phyloP scores from a whole-genome alignment of 2,113 vertebrate genomes.

The Hypanus sabinus region DNA sequence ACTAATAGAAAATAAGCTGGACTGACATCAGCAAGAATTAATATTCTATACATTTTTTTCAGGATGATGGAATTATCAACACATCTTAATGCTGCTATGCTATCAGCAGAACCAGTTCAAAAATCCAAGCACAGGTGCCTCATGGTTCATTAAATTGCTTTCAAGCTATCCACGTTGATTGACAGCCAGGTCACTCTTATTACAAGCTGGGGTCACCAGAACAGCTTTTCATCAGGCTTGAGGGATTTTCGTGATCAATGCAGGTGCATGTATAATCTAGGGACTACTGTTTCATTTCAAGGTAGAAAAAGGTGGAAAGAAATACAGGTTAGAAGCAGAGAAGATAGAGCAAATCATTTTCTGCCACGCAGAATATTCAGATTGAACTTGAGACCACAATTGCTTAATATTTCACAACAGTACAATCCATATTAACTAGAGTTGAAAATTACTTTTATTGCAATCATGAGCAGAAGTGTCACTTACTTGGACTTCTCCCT shows the following conservation, averaged over 20 bases:
- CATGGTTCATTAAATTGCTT: slow-evolving; percentile 32
- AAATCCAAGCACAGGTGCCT: slow-evolving; percentile 11
- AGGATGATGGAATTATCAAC: slow-evolving; percentile 26
- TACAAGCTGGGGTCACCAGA: slow-evolving; percentile 31
- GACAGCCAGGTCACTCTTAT: slow-evolving; percentile 33
- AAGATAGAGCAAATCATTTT: too few relatives aligned
- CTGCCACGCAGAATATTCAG: not conserved
- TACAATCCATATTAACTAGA: not conserved
- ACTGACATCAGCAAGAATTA: slow-evolving; percentile 13
- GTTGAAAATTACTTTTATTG: slow-evolving; percentile 15
- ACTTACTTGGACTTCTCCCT: not conserved
- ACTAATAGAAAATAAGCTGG: slow-evolving; percentile 17
- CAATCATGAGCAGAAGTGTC: not conserved
- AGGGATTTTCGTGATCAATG: slow-evolving; percentile 29
- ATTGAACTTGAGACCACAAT: not conserved
- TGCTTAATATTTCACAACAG: not conserved
- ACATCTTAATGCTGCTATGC: slow-evolving; percentile 34
- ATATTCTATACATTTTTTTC: slow-evolving; percentile 35
- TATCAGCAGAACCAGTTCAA: slow-evolving; percentile 29
- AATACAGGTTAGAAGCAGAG: not conserved
- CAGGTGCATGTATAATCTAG: slow-evolving; percentile 25
- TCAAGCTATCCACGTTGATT: slow-evolving; percentile 2
- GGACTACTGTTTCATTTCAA: not conserved
- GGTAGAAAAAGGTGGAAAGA: not conserved
- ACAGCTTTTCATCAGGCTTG: slow-evolving; percentile 26